phyloP scores from a whole-genome alignment of 2,113 vertebrate genomes.

The Lutjanus erythropterus region DNA sequence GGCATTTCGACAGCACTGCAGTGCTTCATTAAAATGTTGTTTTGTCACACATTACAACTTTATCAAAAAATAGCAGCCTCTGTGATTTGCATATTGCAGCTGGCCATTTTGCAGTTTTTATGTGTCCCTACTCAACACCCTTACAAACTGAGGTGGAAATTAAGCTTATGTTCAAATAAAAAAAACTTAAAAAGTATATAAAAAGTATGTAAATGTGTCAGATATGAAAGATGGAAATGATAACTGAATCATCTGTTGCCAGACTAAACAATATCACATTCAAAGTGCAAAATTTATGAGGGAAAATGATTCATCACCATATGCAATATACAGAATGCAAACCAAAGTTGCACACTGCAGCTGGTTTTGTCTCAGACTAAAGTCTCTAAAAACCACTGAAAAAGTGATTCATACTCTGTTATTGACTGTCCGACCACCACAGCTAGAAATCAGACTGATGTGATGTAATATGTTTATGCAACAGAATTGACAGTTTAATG shows the following conservation, averaged over 20 bases:
- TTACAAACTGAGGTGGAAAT: neutral
- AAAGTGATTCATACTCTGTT: conserved; percentile 73
- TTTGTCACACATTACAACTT: too few relatives aligned
- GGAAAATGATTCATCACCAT: conserved; percentile 60
- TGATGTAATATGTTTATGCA: conserved; percentile 59
- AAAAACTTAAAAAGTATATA: neutral
- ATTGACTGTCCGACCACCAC: conserved; percentile 66
- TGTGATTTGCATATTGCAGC: too few relatives aligned
- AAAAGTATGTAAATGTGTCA: neutral
- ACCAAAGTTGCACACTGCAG: conserved; percentile 27
- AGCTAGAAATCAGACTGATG: conserved; percentile 42
- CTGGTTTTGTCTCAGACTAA: conserved; percentile 52
- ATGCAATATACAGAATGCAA: conserved; percentile 57
- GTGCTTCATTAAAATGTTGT: too few relatives aligned
- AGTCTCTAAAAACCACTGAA: conserved; percentile 68
- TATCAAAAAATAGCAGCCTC: too few relatives aligned
- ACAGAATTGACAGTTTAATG: conserved; percentile 21
- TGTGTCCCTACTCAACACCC: neutral
- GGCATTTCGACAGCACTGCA: too few relatives aligned
- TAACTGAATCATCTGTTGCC: neutral
- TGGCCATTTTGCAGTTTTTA: too few relatives aligned
- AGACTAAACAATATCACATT: conserved; percentile 18
- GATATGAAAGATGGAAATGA: neutral
- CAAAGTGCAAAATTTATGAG: conserved; percentile 21
- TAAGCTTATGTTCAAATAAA: neutral